Base-by-base conservation (phyloP, 2,797 vertebrate genomes). In the Cryptoprocta ferox region DNA sequence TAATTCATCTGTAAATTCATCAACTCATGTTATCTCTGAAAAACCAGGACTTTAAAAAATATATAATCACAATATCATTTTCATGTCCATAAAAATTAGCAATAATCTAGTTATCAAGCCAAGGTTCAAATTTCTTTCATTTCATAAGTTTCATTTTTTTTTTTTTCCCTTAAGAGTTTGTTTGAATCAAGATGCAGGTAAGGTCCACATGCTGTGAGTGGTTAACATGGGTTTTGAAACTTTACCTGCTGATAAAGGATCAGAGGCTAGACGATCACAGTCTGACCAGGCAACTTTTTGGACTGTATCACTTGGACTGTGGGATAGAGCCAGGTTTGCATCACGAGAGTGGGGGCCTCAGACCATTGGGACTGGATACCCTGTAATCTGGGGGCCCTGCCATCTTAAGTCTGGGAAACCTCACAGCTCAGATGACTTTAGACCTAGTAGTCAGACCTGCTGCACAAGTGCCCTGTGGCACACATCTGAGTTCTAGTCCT, bases 361-460 rank as follows among this genome's bases (percentile, higher is more conserved):
- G 26, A 61, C 6, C 28, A 48, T 2, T 61, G 59, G 26, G 35
- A 8, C 26, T 56, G 37, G 63, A 32, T 76, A 12, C 19, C 5
- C 28, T 73, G 37, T 71, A 78, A 45, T 16, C 24, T n/a, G 37
- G 59, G 37, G 37, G 3, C n/a, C 8, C 26, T 94, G 73, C 45
- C 32, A 32, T 8, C 39, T 59, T 32, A 76, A 13, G 30, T 92
- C 48, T n/a, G 42, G 19, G 66, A 91, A 80, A 92, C 32, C 35
- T 2, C 61, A 16, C 56, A 30, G 28, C 28, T 89, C 35, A 53
- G 63, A 21, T 61, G 48, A 86, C 37, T 92, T 89, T 26, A 63
- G 28, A 35, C 99, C 99, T 99, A 99, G 98, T 99, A 99, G 94
- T 99, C 99, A 98, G 99, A 99, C 98, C 99, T 99, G 99, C 79